Evolutionary conservation across 2,888 invertebrate genomes (phyloP), one percentile per base, ranked within the genome.

Genomic region (Thereva nobilitata): DNA sequence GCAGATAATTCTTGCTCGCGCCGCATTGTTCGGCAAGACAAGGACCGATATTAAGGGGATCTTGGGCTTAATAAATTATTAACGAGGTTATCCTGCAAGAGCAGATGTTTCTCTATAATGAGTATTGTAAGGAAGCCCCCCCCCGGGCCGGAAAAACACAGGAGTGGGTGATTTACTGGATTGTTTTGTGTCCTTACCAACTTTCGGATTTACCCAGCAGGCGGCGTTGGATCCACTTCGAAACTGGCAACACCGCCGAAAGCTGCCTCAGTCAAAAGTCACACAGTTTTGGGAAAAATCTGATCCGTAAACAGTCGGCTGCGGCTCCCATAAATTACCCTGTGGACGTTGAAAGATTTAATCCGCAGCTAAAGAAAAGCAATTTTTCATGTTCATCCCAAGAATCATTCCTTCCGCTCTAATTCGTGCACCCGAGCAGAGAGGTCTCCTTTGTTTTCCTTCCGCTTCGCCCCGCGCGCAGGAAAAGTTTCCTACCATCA

Each of bases 331-430:
- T 59, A 59, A 59, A 59, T 59, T 37, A 47, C 57, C 47, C 45
- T 23, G 23, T 23, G 41, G 37, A 47, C 57, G 47, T 37, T 47
- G 37, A 59, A 59, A 59, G 57, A 59, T 59, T 59, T 47, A 59
- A 59, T 59, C 47, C 47, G 38, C 57, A 59, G 47, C 57, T 47
- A 37, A 38, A 47, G 57, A 34, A 37, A 37, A 44, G 10, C 53
- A 53, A 34, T 53, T 53, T 40, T 38, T 40, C 53, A 12, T 45
- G 57, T 59, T 59, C 47, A 59, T 59, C 57, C 57, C 37, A 38
- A 59, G 47, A 59, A 59, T 59, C 57, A 59, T 59, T 59, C 57
- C 5, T 59, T 59, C 57, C 57, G 38, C 57, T 59, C 47, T 47
- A 59, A 47, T 47, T 47, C 57, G 10, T 37, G 23, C 34, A 35